Conservation (phyloP, 1,140 invertebrate genomes). For the Delia radicum region DNA sequence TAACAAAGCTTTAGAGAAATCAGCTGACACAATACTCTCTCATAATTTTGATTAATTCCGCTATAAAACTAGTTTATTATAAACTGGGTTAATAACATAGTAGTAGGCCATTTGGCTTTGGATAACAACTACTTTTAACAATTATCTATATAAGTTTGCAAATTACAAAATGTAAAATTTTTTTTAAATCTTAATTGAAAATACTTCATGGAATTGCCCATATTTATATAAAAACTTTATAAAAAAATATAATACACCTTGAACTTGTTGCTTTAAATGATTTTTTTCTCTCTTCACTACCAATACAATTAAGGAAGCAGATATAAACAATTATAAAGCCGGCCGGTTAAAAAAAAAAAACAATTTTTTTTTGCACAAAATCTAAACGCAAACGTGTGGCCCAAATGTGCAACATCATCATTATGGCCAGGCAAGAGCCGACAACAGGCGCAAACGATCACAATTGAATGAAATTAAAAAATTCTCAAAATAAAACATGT, state of each 20-base stretch:
- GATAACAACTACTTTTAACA: too few species aligned
- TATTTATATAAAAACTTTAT: background rate
- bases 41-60: too few species aligned
- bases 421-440: background rate
- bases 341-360: background rate
- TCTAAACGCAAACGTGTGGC: background rate
- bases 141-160: too few species aligned
- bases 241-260: background rate
- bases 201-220: background rate
- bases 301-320: background rate
- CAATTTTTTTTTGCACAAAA: background rate
- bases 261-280: background rate
- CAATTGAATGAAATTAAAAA: background rate
- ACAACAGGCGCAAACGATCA: background rate
- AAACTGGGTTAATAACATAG: too few species aligned
- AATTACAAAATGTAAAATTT: too few species aligned
- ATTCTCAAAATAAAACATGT: slow-evolving; percentile 16
- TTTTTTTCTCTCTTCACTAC: background rate
- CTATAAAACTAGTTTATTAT: too few species aligned
- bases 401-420: background rate
- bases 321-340: background rate
- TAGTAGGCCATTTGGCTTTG: too few species aligned
- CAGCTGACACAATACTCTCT: too few species aligned
- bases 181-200: too few species aligned
- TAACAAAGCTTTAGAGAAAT: too few species aligned